These are phyloP conservation scores for Amblyornis subalaris DNA, from an alignment of 2,113 vertebrate genomes.

Conservation along the genomic window DNA sequence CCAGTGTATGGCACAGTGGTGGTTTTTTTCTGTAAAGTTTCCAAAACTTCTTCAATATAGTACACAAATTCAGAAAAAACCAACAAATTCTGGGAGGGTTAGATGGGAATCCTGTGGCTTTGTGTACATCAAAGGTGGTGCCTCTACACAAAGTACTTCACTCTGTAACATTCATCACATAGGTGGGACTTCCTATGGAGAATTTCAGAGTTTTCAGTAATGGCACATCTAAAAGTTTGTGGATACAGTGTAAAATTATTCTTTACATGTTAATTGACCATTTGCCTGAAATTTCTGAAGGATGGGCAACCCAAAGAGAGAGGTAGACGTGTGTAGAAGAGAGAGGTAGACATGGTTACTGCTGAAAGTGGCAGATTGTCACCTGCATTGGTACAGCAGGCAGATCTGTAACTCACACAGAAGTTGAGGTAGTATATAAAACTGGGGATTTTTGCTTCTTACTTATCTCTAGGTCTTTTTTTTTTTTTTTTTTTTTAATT, in stretches of 20 bases:
- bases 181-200: not conserved
- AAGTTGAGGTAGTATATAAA: not conserved
- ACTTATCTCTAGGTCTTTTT: not conserved
- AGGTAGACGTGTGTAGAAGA: not conserved
- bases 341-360: not conserved
- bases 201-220: not conserved
- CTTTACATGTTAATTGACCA: not conserved
- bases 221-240: not conserved
- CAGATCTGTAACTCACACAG: not conserved
- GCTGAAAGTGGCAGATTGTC: not conserved
- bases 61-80: not conserved
- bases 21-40: not conserved
- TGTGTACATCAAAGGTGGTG: not conserved
- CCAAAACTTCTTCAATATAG: not conserved
- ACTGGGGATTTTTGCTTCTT: not conserved
- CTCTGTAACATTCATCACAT: not conserved
- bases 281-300: not conserved
- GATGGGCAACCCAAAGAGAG: not conserved
- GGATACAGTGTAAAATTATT: not conserved
- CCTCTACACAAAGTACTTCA: not conserved
- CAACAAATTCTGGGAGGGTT: rapidly evolving
- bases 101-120: not conserved
- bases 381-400: not conserved
- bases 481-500: not conserved
- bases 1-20: not conserved